Base-by-base conservation (phyloP, 2,797 vertebrate genomes). In the Hydrolagus colliei region DNA sequence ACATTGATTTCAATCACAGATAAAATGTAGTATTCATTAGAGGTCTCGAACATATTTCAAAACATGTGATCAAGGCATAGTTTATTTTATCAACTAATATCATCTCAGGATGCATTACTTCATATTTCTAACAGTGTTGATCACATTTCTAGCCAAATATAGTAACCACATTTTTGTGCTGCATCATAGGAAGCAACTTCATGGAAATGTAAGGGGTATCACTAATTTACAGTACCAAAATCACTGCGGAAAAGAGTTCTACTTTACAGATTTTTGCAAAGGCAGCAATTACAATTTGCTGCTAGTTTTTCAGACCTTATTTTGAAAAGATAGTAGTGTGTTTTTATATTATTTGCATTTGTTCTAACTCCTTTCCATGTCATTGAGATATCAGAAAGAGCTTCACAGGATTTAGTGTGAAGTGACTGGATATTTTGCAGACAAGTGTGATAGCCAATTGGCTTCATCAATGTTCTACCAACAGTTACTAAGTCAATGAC, bases 71-170 rank as follows among this genome's bases (percentile, higher is more conserved):
- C 71, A 84, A 84, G 18, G 79, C 79, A 84, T 12, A 71, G 79
- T 12, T 84, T 52, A 84, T 10, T 16, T 41, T 84, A 84, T 84
- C 79, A 71, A 35, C 52, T 84, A 68, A 84, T 84, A 41, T 63
- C 65, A 84, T 84, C 79, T 59, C 61, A 79, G 41, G 65, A 71
- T 84, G n/a, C 79, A 71, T 84, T 82, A 68, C 62, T 82, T 35
- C 27, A 27, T 61, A 82, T 67, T 82, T 68, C 68, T 68, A 82
- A 71, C 32, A 12, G 32, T 18, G 32, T 84, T 68, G 35, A 84
- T 84, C 79, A 52, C 79, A 84, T 84, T 84, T 68, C 71, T 84
- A 71, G 27, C 79, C 79, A 84, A 67, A 84, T 84, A 84, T 41
- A 84, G 79, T 71, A 71, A 71, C 79, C 16, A 41, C 9, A 77